phyloP scores from a whole-genome alignment of 1,140 invertebrate species.

The Zeugodacus cucurbitae region DNA sequence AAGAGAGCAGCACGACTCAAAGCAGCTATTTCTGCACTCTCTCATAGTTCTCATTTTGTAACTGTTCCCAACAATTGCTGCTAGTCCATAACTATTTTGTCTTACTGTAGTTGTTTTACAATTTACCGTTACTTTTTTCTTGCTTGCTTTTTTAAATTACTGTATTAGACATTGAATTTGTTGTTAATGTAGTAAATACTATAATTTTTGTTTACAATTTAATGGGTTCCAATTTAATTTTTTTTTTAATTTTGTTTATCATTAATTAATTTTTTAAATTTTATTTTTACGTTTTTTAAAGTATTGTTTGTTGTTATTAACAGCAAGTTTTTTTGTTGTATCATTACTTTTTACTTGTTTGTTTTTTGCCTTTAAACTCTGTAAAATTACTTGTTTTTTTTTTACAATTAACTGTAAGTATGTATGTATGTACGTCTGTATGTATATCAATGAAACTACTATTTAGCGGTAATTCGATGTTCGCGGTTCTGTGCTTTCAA shows the following conservation, averaged over 20 bases:
- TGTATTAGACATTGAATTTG: too few relatives aligned
- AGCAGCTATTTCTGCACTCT: too few relatives aligned
- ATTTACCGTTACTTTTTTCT: too few relatives aligned
- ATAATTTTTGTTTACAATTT: too few relatives aligned
- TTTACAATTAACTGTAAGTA: neutral
- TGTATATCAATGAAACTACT: constrained; percentile 53
- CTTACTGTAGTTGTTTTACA: too few relatives aligned
- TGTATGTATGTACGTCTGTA: constrained; percentile 14
- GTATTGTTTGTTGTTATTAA: neutral
- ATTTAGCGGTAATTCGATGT: constrained; percentile 65
- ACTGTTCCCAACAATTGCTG: too few relatives aligned
- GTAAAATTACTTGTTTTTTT: constrained; percentile 10
- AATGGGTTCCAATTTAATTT: neutral
- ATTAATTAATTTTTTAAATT: neutral
- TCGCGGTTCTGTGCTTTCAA: constrained; percentile 57
- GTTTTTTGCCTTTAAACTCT: constrained; percentile 40
- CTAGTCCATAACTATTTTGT: too few relatives aligned
- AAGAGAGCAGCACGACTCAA: too few relatives aligned
- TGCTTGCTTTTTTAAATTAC: too few relatives aligned
- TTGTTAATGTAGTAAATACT: too few relatives aligned
- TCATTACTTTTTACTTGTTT: constrained; percentile 47
- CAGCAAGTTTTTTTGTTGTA: constrained; percentile 8
- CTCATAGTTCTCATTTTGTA: too few relatives aligned
- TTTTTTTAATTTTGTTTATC: neutral
- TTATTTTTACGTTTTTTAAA: too few relatives aligned